Evolutionary conservation across 2,113 vertebrate species (phyloP).

Genomic region (Seriola aureovittata): DNA sequence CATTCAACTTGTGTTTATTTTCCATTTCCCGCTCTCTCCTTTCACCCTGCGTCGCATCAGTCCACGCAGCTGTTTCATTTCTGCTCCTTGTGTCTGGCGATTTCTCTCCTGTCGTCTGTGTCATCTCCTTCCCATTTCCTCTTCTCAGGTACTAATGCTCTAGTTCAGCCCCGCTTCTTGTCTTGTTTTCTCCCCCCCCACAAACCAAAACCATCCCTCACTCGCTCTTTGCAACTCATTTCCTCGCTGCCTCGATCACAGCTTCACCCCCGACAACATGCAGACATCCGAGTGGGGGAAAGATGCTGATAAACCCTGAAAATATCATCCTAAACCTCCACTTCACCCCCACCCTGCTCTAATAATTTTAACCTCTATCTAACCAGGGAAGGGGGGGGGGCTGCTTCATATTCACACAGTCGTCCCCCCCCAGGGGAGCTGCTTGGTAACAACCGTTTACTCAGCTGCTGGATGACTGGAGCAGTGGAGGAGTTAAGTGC

Average conservation of each 20-base stretch:
- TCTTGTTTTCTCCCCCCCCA: background rate
- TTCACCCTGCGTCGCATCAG: background rate
- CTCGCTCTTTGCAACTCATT: background rate
- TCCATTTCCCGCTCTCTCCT: too few species aligned
- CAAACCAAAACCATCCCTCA: background rate
- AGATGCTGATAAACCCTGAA: constrained; percentile 11
- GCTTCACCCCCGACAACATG: background rate
- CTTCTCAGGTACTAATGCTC: background rate
- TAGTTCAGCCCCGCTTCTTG: background rate
- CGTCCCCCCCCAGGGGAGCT: background rate
- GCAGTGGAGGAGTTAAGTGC: constrained; percentile 60
- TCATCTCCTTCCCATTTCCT: background rate
- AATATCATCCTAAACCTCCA: background rate
- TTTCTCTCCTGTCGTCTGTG: too few species aligned
- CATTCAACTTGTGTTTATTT: too few species aligned
- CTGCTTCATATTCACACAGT: constrained; percentile 39
- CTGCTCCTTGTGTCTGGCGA: too few species aligned
- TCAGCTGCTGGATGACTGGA: constrained; percentile 30
- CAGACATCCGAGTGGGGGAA: background rate
- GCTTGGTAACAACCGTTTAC: constrained; percentile 11
- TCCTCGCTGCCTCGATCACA: background rate
- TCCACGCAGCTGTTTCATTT: background rate
- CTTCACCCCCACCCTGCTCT: background rate
- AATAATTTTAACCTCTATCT: background rate
- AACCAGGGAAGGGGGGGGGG: too few species aligned